A percentile compares a stretch with the other conserved stretches of the same genome.
Evolutionary conservation across 1,140 invertebrate species (phyloP).

Genomic region (Drosophila burlai): DNA sequence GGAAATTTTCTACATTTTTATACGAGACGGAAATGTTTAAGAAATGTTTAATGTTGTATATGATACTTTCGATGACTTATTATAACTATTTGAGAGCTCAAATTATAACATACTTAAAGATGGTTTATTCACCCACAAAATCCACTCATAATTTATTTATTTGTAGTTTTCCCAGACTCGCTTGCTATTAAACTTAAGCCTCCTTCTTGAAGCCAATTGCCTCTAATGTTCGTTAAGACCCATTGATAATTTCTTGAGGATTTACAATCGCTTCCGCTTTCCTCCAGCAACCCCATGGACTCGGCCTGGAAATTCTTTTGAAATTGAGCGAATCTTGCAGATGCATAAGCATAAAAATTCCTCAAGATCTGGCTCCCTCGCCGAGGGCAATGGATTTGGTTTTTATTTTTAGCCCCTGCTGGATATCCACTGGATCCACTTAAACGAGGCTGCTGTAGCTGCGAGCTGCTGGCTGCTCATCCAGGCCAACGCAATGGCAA

Average conservation of each 20-base stretch:
- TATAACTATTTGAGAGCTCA: neutral
- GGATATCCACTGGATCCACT: slow-evolving; percentile 58
- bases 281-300: neutral
- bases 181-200: neutral
- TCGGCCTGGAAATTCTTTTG: slow-evolving; percentile 44
- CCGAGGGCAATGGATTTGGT: slow-evolving; percentile 28
- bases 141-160: no score
- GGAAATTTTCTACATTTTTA: neutral
- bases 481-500: slow-evolving; percentile 52
- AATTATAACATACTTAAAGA: neutral
- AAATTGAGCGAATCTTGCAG: slow-evolving; percentile 55
- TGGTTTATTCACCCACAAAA: neutral
- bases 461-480: slow-evolving; percentile 16
- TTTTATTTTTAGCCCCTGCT: slow-evolving; percentile 66
- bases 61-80: no score
- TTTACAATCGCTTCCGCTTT: slow-evolving; percentile 39
- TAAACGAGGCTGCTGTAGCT: slow-evolving; percentile 35
- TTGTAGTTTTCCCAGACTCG: neutral
- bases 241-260: slow-evolving; percentile 36
- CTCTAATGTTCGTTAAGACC: slow-evolving; percentile 23
- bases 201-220: neutral
- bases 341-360: slow-evolving; percentile 61
- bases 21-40: neutral
- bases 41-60: neutral
- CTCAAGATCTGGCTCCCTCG: slow-evolving; percentile 53